phyloP scores from a whole-genome alignment of 1,140 invertebrate species.

The Ceratosolen solmsi region DNA sequence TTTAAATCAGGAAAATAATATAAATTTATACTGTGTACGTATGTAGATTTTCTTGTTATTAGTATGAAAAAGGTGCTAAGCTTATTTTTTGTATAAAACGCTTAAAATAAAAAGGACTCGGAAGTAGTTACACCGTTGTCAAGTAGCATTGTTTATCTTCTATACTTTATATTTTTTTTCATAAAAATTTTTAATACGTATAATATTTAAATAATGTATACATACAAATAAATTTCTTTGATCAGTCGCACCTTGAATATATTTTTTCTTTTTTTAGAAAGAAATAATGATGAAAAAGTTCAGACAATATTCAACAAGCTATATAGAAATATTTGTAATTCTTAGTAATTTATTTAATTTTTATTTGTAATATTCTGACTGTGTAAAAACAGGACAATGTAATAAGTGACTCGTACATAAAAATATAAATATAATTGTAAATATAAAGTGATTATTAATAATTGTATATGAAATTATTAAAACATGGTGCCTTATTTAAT shows the following conservation, averaged over 20 bases:
- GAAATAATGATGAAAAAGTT: constrained; percentile 12
- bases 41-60: constrained; percentile 17
- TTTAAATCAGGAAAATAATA: neutral
- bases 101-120: constrained; percentile 17
- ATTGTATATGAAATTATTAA: constrained; percentile 51
- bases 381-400: constrained; percentile 57
- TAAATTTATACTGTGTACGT: constrained; percentile 12
- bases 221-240: too few relatives aligned
- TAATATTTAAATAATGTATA: constrained; percentile 1
- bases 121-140: neutral
- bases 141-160: constrained; percentile 21
- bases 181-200: too few relatives aligned
- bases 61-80: constrained; percentile 43
- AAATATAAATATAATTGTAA: constrained; percentile 49
- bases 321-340: constrained; percentile 16
- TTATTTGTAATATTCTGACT: constrained; percentile 25
- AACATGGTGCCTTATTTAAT: constrained; percentile 69
- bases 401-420: constrained; percentile 51
- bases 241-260: constrained; percentile 9
- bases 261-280: constrained; percentile 5
- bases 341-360: constrained; percentile 54
- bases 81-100: constrained; percentile 20
- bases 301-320: neutral
- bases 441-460: constrained; percentile 60
- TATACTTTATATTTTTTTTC: neutral